A percentile compares a stretch with the other conserved stretches of the same genome.
phyloP scores from a whole-genome alignment of 1,140 invertebrate genomes.

The Cydia pomonella region DNA sequence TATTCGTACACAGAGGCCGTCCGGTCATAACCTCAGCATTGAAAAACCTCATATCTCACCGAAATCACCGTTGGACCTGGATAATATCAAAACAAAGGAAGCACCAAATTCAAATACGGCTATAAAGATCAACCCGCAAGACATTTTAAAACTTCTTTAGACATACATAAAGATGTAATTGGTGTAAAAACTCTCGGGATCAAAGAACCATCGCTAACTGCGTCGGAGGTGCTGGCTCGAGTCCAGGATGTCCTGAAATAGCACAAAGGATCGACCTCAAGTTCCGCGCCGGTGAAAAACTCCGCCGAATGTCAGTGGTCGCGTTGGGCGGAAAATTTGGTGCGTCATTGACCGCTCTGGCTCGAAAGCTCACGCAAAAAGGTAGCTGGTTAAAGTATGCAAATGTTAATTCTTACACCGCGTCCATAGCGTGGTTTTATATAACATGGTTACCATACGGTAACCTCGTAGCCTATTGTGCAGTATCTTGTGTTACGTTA shows the following conservation, averaged over 20 bases:
- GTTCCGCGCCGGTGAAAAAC: constrained; percentile 60
- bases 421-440: neutral
- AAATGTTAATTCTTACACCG: neutral
- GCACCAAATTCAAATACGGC: constrained; percentile 38
- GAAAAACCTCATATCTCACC: constrained; percentile 36
- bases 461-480: too few relatives aligned
- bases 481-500: too few relatives aligned
- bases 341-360: constrained; percentile 52
- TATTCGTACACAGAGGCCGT: neutral
- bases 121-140: constrained; percentile 22
- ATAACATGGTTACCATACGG: neutral
- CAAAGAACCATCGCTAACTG: constrained; percentile 61
- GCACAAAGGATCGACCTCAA: constrained; percentile 77
- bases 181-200: constrained; percentile 43
- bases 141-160: constrained; percentile 33
- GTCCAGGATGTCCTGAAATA: constrained; percentile 76
- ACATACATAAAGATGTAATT: constrained; percentile 39
- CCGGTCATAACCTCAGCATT: constrained; percentile 36
- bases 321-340: constrained; percentile 63
- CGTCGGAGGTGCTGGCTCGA: constrained; percentile 57
- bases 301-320: constrained; percentile 70
- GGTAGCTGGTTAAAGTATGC: neutral
- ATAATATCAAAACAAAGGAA: constrained; percentile 60
- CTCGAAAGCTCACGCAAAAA: neutral
- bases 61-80: constrained; percentile 42